A percentile compares a stretch with the other conserved stretches of the same genome.
Conservation (phyloP, 2,888 invertebrate species). For the Diogma glabrata region DNA sequence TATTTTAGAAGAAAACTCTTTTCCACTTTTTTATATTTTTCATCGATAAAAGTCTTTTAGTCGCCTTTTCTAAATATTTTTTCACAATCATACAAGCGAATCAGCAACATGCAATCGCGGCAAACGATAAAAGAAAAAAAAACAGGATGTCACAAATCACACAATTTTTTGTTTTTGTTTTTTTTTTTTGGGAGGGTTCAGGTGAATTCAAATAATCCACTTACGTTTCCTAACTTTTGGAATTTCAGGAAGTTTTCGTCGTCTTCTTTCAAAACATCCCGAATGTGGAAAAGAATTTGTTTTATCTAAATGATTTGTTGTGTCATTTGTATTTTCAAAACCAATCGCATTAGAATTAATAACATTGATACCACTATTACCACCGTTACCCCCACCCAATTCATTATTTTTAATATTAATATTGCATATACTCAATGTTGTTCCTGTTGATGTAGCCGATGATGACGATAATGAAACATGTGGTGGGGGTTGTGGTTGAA, state of each 20-base stretch:
- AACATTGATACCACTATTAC: slow-evolving; percentile 17
- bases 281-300: slow-evolving; percentile 11
- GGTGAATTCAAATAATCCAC: too few relatives aligned
- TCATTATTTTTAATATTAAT: slow-evolving; percentile 8
- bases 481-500: slow-evolving; percentile 13
- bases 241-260: slow-evolving; percentile 79
- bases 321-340: slow-evolving; percentile 34
- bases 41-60: too few relatives aligned
- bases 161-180: too few relatives aligned
- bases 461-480: slow-evolving; percentile 14
- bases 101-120: too few relatives aligned
- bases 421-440: slow-evolving; percentile 9
- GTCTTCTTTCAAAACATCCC: slow-evolving; percentile 45
- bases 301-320: slow-evolving; percentile 16
- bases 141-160: too few relatives aligned
- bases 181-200: too few relatives aligned
- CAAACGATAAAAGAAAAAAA: too few relatives aligned
- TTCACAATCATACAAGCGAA: too few relatives aligned
- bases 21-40: too few relatives aligned
- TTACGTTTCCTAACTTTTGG: slow-evolving; percentile 81
- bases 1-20: too few relatives aligned
- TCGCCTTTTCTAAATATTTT: too few relatives aligned
- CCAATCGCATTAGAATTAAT: slow-evolving; percentile 37
- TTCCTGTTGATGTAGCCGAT: slow-evolving; percentile 7
- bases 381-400: slow-evolving; percentile 12